phyloP scores from a whole-genome alignment of 2,888 invertebrate genomes.

The Deroplatys truncata region DNA sequence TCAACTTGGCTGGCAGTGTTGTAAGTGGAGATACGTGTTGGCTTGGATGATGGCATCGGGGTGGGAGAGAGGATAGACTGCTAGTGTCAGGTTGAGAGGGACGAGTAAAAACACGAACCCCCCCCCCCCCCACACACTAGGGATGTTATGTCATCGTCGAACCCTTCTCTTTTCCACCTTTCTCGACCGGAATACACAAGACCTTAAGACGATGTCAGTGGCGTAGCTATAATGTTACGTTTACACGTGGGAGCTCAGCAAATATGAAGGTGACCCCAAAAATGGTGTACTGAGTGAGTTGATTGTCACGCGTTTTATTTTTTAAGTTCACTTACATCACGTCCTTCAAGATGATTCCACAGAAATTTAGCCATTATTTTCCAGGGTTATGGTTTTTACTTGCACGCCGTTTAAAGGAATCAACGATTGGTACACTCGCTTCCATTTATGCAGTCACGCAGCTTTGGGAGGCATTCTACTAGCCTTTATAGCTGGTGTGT shows the following conservation, averaged over 20 bases:
- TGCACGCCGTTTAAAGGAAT: no score
- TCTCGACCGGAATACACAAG: not conserved
- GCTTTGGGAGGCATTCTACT: no score
- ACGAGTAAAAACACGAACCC: not conserved
- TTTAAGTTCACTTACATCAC: rapidly evolving
- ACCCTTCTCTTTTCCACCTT: not conserved
- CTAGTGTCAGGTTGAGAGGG: not conserved
- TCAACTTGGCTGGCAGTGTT: not conserved
- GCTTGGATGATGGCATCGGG: not conserved
- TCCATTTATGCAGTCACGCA: no score
- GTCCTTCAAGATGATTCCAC: no score
- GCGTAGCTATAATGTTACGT: not conserved
- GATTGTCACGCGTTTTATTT: no score
- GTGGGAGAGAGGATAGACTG: not conserved
- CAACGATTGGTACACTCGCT: no score
- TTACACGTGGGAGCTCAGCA: no score
- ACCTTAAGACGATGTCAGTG: not conserved
- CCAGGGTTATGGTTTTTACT: no score
- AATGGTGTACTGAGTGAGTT: no score
- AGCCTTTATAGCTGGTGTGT: no score
- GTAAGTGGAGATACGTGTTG: not conserved
- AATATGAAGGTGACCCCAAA: no score
- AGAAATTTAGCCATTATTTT: no score
- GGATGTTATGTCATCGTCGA: not conserved
- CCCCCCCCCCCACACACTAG: not conserved